These are phyloP conservation scores for Hemaris fuciformis DNA, from an alignment of 2,888 invertebrate species.

Conservation along the genomic window DNA sequence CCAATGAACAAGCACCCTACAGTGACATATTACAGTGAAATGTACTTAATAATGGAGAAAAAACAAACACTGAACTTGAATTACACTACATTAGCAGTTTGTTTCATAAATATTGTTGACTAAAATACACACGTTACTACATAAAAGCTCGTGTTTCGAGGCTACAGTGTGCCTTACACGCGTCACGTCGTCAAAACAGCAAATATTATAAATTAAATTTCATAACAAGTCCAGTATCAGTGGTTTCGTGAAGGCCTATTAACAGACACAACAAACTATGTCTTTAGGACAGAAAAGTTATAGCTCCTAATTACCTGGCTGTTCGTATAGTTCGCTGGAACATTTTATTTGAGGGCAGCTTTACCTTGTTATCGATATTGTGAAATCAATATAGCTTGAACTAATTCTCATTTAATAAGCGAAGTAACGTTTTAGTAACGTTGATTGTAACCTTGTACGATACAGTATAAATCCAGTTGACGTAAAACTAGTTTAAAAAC, in stretches of 20 bases:
- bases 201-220: not conserved
- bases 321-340: not conserved
- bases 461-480: not conserved
- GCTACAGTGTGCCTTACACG: not conserved
- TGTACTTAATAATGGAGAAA: not conserved
- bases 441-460: not conserved
- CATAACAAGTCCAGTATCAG: no score
- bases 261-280: no score
- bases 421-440: not conserved
- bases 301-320: not conserved
- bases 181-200: not conserved
- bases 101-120: not conserved
- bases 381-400: conserved; percentile 9
- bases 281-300: not conserved
- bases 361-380: conserved; percentile 10
- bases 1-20: not conserved
- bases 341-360: not conserved
- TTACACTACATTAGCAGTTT: not conserved
- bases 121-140: not conserved
- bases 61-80: not conserved
- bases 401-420: conserved; percentile 5
- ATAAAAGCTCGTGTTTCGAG: not conserved
- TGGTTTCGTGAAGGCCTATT: no score
- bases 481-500: not conserved
- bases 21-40: not conserved